A percentile compares a stretch with the other conserved stretches of the same genome.
Evolutionary conservation across 2,888 invertebrate genomes (phyloP).

Genomic region (Ecliptopera silaceata): DNA sequence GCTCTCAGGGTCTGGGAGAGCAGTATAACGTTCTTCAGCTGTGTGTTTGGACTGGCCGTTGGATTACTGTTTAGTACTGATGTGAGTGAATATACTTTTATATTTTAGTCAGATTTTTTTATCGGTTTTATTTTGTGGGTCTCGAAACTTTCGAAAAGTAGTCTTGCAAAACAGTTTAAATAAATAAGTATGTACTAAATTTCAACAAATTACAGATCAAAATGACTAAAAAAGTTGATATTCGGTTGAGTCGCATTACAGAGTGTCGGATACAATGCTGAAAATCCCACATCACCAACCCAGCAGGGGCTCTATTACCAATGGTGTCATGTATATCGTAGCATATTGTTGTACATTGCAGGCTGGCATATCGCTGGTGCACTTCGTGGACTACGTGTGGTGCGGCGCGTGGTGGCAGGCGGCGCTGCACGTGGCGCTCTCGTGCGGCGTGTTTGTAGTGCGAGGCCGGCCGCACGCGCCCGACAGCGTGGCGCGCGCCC

Average conservation of each 20-base stretch:
- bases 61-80: constrained; percentile 95
- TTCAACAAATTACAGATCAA: no score
- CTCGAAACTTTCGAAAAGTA: no score
- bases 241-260: no score
- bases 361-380: constrained; percentile 91
- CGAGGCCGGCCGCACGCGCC: constrained; percentile 94
- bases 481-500: constrained; percentile 84
- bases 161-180: no score
- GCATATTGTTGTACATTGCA: constrained; percentile 32
- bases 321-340: background rate
- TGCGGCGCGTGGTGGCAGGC: constrained; percentile 95
- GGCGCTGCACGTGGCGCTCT: constrained; percentile 88
- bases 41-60: constrained; percentile 90
- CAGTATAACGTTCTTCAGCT: constrained; percentile 92
- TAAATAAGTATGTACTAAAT: no score
- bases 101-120: background rate
- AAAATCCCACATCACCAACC: no score
- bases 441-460: constrained; percentile 92
- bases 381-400: constrained; percentile 92
- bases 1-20: constrained; percentile 90
- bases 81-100: constrained; percentile 71
- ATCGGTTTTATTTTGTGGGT: no score
- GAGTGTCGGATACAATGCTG: no score
- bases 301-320: no score
- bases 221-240: no score